Base-by-base conservation (phyloP, 2,888 invertebrate species). In the Himalopsyche tibetana region DNA sequence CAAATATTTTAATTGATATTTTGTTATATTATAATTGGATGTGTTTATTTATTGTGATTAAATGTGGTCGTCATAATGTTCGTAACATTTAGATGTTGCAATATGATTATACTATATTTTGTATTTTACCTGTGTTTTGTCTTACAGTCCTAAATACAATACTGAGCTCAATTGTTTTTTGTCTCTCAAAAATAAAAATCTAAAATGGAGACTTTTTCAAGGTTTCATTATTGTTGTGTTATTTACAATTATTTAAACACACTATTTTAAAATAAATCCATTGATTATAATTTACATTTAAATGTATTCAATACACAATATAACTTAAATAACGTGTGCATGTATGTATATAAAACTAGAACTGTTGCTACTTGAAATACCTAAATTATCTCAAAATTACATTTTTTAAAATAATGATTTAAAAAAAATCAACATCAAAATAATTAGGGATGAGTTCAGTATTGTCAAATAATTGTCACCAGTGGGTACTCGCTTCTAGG, bases 401-500 rank as follows among this genome's bases (percentile, higher is more conserved):
- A 51, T 51, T 51, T 4, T 15, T 51, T 15, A 51, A 45, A 51
- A 15, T 28, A 28, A 28, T 28, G 28, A 15, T 45, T 9, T 9
- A 9, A 45, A 45, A 45, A 9, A 15, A 12, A 15, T 11, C 45
- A 51, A 51, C 2, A 15, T 15, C 51, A 51, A 51, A n/a, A 63
- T 15, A 28, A 11, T 19, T 63, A 28, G 28, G n/a, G 19, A 9
- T 74, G 82, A 86, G 45, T 69, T 82, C 83, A 86, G 55, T 84
- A 86, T 42, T 55, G 86, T 63, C 19, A 82, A 42, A 82, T 82
- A 79, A 87, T 87, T 87, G 87, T 88, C 88, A 88, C 88, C 86
- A 80, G 88, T 88, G 88, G 88, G 83, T 87, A 88, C 80, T 88
- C 45, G 93, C 93, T 93, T 93, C 91, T 93, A 93, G 93, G 93